Base-by-base conservation (phyloP, 2,113 vertebrate genomes). In the Orcinus orca region DNA sequence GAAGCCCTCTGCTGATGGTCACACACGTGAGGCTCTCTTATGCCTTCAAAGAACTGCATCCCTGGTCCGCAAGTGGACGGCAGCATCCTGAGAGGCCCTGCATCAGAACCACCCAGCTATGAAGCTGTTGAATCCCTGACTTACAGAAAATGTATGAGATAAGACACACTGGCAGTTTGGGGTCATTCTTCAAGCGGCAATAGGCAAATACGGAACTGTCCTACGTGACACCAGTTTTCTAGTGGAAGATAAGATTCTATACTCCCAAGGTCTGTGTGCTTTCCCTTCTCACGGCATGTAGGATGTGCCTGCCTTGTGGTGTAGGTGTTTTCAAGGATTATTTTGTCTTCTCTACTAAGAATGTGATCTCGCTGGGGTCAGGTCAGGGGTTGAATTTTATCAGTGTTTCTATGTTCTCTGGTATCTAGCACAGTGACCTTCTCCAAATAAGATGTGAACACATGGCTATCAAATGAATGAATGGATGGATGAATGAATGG, bases 241-340 rank as follows among this genome's bases (percentile, higher is more conserved):
- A 26, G 31, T 17, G 36, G n/a, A 62, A 79, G 15, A 12, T 23
- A 63, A 62, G 81, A 29, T 3, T 26, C 33, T 8, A 13, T 23
- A 20, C 50, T 31, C 58, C 47, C 26, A n/a, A 29, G 2, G 15
- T 47, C 47, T 73, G 21, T 14, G 41, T 20, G 20, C 23, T 15
- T 73, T 41, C 11, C 29, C 3, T 70, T 5, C 25, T 53, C 25
- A 25, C 0, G 38, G 36, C 17, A 23, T 5, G 4, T 6, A 3
- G 0, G 17, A 15, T 1, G 47, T 6, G 31, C 60, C 5, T 21
- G 18, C 1, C 36, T 25, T 36, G 3, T 1, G 1, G 1, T 2
- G 15, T 1, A 15, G 14, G 2, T 12, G 13, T 26, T 47, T 76
- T 9, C 60, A 47, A 20, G 8, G 26, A 13, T 68, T 25, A 33